Evolutionary conservation across 2,888 invertebrate genomes (phyloP).

Genomic region (Coremacera marginata): DNA sequence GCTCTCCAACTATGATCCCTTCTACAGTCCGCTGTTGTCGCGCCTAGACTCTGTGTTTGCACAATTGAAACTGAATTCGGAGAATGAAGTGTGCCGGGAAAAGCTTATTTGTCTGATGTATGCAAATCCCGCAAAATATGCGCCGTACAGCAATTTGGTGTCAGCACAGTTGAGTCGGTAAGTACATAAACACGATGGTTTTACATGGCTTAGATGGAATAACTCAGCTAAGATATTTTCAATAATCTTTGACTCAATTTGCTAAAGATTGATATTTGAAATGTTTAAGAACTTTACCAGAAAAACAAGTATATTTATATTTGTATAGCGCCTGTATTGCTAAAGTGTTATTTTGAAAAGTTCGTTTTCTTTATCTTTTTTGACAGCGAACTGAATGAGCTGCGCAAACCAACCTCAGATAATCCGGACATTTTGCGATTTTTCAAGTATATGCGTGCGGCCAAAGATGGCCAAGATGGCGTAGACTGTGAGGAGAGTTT

Average conservation of each 20-base stretch:
- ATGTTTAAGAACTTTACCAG: no score
- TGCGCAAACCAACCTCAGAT: slow-evolving; percentile 86
- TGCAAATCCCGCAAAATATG: slow-evolving; percentile 87
- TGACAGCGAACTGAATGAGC: slow-evolving; percentile 84
- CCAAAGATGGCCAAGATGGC: slow-evolving; percentile 88
- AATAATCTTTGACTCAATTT: background rate
- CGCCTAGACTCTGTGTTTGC: slow-evolving; percentile 87
- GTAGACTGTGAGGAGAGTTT: slow-evolving; percentile 79
- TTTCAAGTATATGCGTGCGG: slow-evolving; percentile 92
- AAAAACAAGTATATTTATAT: no score
- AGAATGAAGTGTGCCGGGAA: slow-evolving; percentile 81
- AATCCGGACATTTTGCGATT: slow-evolving; percentile 89
- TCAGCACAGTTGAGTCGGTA: slow-evolving; percentile 90
- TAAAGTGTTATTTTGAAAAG: background rate
- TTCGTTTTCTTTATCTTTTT: slow-evolving; percentile 51
- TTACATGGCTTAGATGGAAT: background rate
- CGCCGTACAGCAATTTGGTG: slow-evolving; percentile 89
- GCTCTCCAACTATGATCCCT: slow-evolving; percentile 88
- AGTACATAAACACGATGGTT: slow-evolving; percentile 51
- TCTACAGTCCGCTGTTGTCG: slow-evolving; percentile 88
- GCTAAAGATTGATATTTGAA: background rate
- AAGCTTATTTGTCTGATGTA: slow-evolving; percentile 90
- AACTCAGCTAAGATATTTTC: background rate
- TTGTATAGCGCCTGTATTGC: no score
- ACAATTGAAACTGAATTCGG: slow-evolving; percentile 76